Evolutionary conservation across 2,888 invertebrate species (phyloP), one percentile per base, ranked within the genome.

Genomic region (Archips crataeganus): DNA sequence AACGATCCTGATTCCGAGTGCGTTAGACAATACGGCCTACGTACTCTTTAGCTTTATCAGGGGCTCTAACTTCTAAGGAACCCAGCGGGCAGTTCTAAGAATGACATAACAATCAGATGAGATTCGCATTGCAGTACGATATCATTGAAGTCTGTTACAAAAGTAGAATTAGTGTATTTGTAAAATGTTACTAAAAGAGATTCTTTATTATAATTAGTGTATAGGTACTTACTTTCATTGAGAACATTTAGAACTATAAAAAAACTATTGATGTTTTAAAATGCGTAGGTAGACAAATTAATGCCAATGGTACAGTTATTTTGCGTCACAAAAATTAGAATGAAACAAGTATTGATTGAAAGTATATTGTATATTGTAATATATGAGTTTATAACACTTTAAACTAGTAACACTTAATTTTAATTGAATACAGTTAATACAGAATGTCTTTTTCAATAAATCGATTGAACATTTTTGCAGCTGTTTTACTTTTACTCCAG

Each of bases 401-500:
- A 57, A 32, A 47, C 47, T 47, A 47, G 47, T 32, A 54, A 10
- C 9, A 0, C 2, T 13, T 49, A 49, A 49, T n/a, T 13, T 3
- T 49, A 57, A 6, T 10, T 57, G 15, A 32, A 57, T 57, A 57
- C 10, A 32, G 2, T 54, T 54, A 0, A 8, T 57, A 57, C 10
- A 57, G 32, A 57, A 32, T 57, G 57, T 57, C 57, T 57, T 57
- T 54, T 57, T 32, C 10, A 57, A 57, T 57, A 57, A 57, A 57
- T 57, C 9, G 9, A 10, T 32, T 32, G 10, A 32, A 32, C 32
- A 32, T 57, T 57, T 15, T 23, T 32, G 32, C 23, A 3, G 57
- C 57, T 57, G 57, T 57, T 57, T 23, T 11, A 51, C 32, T 57
- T 57, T 10, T 0, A 57, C 10, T 57, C 10, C 11, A 10, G 32